Evolutionary conservation across 2,797 vertebrate genomes (phyloP).

Genomic region (Schizopygopsis malacanthus): DNA sequence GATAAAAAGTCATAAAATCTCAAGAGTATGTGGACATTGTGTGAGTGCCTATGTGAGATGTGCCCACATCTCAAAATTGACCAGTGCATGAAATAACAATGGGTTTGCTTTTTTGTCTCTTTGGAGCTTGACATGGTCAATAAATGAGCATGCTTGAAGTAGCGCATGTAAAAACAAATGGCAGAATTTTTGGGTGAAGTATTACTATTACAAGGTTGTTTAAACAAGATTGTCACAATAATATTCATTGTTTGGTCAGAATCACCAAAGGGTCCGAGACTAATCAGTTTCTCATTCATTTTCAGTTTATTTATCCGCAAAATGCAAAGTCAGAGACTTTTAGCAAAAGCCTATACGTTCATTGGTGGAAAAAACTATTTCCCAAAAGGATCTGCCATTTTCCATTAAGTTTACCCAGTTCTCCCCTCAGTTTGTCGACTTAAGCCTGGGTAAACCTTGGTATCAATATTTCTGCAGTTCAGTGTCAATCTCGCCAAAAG

Average conservation of each 20-base stretch:
- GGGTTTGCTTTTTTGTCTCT: not conserved
- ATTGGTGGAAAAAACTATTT: not conserved
- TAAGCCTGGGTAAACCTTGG: constrained; percentile 12
- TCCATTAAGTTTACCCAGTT: constrained; percentile 14
- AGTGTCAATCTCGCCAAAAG: not conserved
- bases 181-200: not conserved
- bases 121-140: not conserved
- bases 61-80: not conserved
- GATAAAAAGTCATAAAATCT: not conserved
- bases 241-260: not conserved
- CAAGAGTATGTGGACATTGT: not conserved
- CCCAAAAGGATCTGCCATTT: not conserved
- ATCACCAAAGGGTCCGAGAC: not conserved
- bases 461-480: constrained; percentile 17
- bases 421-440: not conserved
- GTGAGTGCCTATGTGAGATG: not conserved
- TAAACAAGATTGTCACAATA: not conserved
- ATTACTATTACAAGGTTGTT: not conserved
- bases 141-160: not conserved
- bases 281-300: not conserved
- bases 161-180: not conserved
- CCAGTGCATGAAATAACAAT: not conserved
- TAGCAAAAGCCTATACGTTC: not conserved
- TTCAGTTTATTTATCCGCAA: not conserved
- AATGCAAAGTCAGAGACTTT: not conserved